phyloP scores from a whole-genome alignment of 2,888 invertebrate species.

The Drosophila borborema region DNA sequence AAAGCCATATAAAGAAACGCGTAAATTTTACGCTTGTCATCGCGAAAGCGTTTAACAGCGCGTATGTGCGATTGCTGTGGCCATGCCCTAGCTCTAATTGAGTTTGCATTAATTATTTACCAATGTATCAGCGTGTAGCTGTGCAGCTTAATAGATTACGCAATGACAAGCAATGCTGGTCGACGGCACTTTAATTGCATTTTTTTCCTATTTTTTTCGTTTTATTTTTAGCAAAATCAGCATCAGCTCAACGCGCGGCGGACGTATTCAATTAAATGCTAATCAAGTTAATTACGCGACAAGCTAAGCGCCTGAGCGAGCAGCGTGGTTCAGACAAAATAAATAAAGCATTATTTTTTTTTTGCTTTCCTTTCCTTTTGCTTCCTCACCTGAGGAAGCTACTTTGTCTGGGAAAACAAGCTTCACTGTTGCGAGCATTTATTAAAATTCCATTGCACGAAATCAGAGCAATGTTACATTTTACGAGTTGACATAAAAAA shows the following conservation, averaged over 20 bases:
- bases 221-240: conserved; percentile 12
- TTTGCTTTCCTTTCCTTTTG: too few species aligned
- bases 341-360: neutral
- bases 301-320: conserved; percentile 4
- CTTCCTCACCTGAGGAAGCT: neutral
- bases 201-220: neutral
- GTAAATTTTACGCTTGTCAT: conserved; percentile 37
- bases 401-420: neutral
- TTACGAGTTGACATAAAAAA: conserved; percentile 40
- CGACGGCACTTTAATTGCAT: conserved; percentile 18
- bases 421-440: neutral
- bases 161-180: conserved; percentile 10
- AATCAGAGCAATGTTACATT: conserved; percentile 29
- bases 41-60: conserved; percentile 52
- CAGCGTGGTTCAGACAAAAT: neutral
- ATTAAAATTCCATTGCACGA: conserved; percentile 14
- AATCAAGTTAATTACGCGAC: conserved; percentile 46
- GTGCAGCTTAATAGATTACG: conserved; percentile 11
- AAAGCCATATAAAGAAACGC: conserved; percentile 54
- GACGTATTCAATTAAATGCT: conserved; percentile 40
- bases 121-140: neutral
- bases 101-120: conserved; percentile 11
- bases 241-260: neutral
- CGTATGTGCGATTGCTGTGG: conserved; percentile 49
- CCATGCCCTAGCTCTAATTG: conserved; percentile 3